phyloP scores from a whole-genome alignment of 2,113 vertebrate genomes.

The Hydrolagus affinis region DNA sequence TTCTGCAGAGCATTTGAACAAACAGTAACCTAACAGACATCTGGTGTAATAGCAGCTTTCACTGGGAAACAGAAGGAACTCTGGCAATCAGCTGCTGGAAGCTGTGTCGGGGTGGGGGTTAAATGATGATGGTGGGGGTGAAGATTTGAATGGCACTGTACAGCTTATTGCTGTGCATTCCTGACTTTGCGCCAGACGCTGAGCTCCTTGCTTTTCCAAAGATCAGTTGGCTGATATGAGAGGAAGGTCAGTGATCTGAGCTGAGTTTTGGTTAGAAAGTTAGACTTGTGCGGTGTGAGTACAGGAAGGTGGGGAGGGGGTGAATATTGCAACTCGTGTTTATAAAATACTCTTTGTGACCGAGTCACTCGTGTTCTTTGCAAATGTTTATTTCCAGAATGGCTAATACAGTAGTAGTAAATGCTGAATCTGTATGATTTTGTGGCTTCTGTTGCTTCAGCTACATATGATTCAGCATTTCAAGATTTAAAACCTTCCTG shows the following conservation, averaged over 20 bases:
- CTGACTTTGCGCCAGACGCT: slow-evolving; percentile 22
- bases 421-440: not conserved
- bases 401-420: too few species aligned
- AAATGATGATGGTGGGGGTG: not conserved
- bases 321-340: not conserved
- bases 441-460: not conserved
- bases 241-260: slow-evolving; percentile 38
- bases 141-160: not conserved
- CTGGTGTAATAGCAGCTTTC: not conserved
- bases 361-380: too few species aligned
- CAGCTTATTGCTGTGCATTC: not conserved
- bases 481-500: not conserved
- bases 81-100: not conserved
- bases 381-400: not conserved
- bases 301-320: not conserved
- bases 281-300: not conserved
- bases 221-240: not conserved
- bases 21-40: not conserved
- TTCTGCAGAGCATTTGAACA: not conserved
- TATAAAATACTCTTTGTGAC: not conserved
- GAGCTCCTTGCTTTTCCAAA: slow-evolving; percentile 9
- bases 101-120: not conserved
- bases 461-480: not conserved
- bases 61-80: not conserved
- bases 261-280: slow-evolving; percentile 29